These are phyloP conservation scores for Donacobius atricapilla DNA, from an alignment of 2,113 vertebrate genomes.

Conservation along the genomic window DNA sequence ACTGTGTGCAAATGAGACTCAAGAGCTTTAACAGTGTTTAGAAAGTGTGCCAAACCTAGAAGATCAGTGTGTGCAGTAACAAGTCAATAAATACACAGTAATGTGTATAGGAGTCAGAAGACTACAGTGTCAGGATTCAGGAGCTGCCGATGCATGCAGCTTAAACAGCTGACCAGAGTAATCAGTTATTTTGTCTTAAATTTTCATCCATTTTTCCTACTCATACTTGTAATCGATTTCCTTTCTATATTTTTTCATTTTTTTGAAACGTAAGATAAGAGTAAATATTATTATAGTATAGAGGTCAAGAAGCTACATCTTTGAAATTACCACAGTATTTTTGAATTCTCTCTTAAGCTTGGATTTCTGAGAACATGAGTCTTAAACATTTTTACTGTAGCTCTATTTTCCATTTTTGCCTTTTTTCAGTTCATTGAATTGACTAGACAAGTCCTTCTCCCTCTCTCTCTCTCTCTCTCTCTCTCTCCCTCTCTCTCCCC, in stretches of 20 bases:
- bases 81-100: background rate
- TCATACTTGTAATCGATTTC: background rate
- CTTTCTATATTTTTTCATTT: background rate
- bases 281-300: background rate
- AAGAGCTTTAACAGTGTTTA: background rate
- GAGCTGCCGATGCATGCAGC: background rate
- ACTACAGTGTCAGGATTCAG: background rate
- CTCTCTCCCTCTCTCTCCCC: rapidly evolving
- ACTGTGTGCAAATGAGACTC: background rate
- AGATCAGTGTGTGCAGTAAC: background rate
- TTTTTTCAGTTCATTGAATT: background rate
- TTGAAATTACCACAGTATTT: background rate
- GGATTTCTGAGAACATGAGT: background rate
- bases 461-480: too few species aligned
- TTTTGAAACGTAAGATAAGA: background rate
- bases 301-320: background rate
- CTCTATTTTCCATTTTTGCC: background rate
- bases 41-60: background rate
- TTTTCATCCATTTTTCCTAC: background rate
- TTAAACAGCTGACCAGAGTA: background rate
- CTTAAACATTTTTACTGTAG: background rate
- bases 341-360: background rate
- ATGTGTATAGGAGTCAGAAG: background rate
- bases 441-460: background rate
- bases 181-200: background rate